These are phyloP conservation scores for Drosophila baimaii DNA, from an alignment of 1,140 invertebrate genomes.

Conservation along the genomic window DNA sequence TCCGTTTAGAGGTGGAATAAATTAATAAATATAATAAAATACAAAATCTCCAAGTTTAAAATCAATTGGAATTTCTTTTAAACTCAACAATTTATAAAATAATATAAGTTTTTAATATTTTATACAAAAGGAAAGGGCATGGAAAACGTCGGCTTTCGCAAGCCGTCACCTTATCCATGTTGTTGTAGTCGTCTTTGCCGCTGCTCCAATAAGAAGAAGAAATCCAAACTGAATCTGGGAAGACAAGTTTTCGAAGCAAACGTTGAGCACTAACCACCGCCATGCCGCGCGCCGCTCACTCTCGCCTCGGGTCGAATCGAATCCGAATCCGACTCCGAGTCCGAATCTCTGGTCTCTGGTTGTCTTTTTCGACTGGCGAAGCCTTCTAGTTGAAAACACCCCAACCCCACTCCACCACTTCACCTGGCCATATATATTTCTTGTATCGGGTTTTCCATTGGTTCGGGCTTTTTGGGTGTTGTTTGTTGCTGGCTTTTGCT, in stretches of 20 bases:
- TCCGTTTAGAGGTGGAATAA: too few species aligned
- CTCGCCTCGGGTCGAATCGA: conserved; percentile 27
- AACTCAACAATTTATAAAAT: not conserved
- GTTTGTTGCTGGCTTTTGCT: conserved; percentile 42
- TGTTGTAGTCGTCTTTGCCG: conserved; percentile 29
- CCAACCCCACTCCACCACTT: conserved; percentile 26
- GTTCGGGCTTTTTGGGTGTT: conserved; percentile 63
- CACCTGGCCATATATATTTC: conserved; percentile 41
- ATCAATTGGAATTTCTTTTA: not conserved
- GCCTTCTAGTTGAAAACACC: conserved; percentile 40
- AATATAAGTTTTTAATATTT: not conserved
- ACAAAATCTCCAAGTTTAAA: not conserved
- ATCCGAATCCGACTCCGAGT: conserved; percentile 22
- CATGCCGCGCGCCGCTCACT: conserved; percentile 32
- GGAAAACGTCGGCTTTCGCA: not conserved
- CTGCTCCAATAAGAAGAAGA: conserved; percentile 76
- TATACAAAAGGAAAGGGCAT: not conserved
- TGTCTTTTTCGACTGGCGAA: conserved; percentile 28
- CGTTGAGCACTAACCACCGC: conserved; percentile 17
- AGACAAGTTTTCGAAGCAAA: conserved; percentile 74
- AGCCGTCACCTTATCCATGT: conserved; percentile 3
- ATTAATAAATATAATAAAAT: not conserved
- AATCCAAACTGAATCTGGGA: conserved; percentile 79
- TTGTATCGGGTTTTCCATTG: conserved; percentile 67
- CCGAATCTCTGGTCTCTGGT: conserved; percentile 31